Conservation (phyloP, 2,888 invertebrate species). For the Ochropacha duplaris region DNA sequence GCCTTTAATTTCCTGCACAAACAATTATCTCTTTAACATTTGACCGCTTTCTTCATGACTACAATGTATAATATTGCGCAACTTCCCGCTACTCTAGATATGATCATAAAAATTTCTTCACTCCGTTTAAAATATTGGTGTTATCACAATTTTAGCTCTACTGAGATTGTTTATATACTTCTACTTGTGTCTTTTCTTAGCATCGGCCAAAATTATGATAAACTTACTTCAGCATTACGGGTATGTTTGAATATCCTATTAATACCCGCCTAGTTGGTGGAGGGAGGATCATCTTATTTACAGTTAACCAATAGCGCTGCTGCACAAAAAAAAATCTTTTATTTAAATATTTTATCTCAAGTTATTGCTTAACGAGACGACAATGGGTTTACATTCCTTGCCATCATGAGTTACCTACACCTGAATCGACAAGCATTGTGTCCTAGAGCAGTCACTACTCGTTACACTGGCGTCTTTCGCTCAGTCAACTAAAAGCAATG, state of each 20-base stretch:
- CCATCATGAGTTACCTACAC: conserved; percentile 43
- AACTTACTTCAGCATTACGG: not conserved
- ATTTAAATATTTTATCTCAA: not conserved
- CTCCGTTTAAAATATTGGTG: not conserved
- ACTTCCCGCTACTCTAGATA: conserved; percentile 48
- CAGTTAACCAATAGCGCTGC: not conserved
- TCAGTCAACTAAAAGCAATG: conserved; percentile 39
- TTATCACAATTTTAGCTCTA: not conserved
- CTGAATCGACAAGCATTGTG: conserved; percentile 53
- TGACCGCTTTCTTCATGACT: conserved; percentile 78
- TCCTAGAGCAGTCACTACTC: conserved; percentile 61
- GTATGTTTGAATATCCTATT: not conserved
- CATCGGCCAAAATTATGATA: not conserved
- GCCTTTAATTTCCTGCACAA: conserved; percentile 78
- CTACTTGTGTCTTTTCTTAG: not conserved
- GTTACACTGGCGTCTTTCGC: conserved; percentile 46
- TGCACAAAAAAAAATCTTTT: not conserved
- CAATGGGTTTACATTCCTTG: conserved; percentile 32
- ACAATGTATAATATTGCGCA: conserved; percentile 58
- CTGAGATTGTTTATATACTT: not conserved
- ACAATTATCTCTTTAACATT: conserved; percentile 81
- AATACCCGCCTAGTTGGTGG: not conserved
- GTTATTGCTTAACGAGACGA: conserved; percentile 7
- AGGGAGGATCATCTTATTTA: not conserved
- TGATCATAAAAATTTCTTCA: not conserved